Percentiles rank a stretch among this genome's conserved stretches.
phyloP scores from a whole-genome alignment of 2,113 vertebrate genomes.

The Zosterops lateralis region DNA sequence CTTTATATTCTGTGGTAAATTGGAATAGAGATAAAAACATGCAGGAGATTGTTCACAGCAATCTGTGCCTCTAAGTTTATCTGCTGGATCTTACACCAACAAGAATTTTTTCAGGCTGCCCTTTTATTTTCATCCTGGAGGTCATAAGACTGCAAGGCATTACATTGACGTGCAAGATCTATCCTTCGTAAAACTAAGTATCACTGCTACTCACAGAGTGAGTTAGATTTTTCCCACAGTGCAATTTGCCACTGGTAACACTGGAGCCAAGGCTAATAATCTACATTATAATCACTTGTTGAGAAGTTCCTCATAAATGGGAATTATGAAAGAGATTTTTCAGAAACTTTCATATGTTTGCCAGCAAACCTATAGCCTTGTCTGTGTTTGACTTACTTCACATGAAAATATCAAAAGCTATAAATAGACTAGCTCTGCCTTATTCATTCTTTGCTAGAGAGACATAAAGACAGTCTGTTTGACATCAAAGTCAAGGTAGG shows the following conservation, averaged over 20 bases:
- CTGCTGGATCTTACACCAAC: background rate
- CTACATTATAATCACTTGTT: background rate
- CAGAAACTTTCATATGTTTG: background rate
- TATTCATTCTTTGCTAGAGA: background rate
- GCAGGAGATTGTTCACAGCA: accelerated
- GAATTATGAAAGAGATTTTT: background rate
- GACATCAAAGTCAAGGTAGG: background rate
- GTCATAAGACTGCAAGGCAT: background rate
- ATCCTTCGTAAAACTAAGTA: background rate
- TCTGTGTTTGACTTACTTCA: background rate
- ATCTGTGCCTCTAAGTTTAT: background rate
- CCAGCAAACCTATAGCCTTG: background rate
- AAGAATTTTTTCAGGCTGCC: background rate
- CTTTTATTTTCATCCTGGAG: background rate
- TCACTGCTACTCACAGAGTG: background rate
- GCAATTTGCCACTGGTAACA: background rate
- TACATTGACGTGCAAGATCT: background rate
- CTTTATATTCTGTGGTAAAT: background rate
- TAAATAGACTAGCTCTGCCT: background rate
- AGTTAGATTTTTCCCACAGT: background rate
- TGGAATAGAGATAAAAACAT: background rate
- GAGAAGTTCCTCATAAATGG: background rate
- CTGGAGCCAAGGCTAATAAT: background rate
- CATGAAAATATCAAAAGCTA: background rate
- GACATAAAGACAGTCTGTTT: background rate